Evolutionary conservation across 2,888 invertebrate genomes (phyloP).

Genomic region (Phengaris arion): DNA sequence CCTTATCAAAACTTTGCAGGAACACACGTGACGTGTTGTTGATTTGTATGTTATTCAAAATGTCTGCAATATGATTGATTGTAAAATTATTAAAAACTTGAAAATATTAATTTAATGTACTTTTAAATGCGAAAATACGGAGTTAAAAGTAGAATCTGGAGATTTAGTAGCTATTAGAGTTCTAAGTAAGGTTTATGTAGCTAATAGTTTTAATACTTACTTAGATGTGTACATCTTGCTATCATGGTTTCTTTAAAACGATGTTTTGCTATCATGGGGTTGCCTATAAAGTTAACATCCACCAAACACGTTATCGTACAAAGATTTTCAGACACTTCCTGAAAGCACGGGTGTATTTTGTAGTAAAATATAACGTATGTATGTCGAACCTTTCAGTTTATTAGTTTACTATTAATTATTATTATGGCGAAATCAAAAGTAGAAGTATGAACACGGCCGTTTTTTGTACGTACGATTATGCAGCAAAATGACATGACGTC

Average conservation of each 20-base stretch:
- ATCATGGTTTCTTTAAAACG: constrained; percentile 84
- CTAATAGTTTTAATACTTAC: constrained; percentile 58
- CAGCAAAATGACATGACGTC: too few relatives aligned
- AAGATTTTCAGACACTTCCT: constrained; percentile 77
- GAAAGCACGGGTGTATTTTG: constrained; percentile 23
- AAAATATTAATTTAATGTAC: not conserved
- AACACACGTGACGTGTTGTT: constrained; percentile 80
- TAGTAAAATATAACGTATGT: too few relatives aligned
- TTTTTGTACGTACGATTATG: too few relatives aligned
- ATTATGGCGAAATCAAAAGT: too few relatives aligned
- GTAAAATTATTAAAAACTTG: too few relatives aligned
- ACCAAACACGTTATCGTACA: constrained; percentile 76
- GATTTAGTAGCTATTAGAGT: too few relatives aligned
- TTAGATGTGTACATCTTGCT: constrained; percentile 79
- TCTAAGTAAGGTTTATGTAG: too few relatives aligned
- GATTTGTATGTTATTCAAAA: constrained; percentile 80
- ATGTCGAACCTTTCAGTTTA: too few relatives aligned
- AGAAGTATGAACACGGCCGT: too few relatives aligned
- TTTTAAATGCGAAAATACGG: not conserved
- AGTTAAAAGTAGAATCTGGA: too few relatives aligned
- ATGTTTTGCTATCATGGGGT: constrained; percentile 81
- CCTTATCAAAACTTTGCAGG: constrained; percentile 81
- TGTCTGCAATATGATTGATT: constrained; percentile 61
- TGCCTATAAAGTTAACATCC: constrained; percentile 79
- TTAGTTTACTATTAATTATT: too few relatives aligned